Conservation (phyloP, 2,113 vertebrate genomes). For the Hepsetus odoe region DNA sequence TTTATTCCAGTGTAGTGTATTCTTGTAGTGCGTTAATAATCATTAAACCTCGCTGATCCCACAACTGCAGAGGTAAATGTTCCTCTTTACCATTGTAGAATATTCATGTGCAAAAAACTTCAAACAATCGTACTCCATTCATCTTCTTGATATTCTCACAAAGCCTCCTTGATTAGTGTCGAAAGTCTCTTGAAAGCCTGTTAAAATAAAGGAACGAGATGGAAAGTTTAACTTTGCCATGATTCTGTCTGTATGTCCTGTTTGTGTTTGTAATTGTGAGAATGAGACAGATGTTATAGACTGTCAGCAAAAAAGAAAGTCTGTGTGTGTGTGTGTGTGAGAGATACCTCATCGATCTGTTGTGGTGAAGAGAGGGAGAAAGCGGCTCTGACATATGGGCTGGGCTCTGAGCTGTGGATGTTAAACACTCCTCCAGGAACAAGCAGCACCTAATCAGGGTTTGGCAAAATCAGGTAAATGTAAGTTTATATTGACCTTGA, state of each 20-base stretch:
- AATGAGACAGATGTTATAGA: not conserved
- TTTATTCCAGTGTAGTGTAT: no score
- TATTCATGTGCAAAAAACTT: not conserved
- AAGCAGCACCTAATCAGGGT: conserved; percentile 81
- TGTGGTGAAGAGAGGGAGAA: conserved; percentile 86
- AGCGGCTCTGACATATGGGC: conserved; percentile 84
- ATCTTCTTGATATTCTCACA: conserved; percentile 59
- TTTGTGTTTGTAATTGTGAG: not conserved
- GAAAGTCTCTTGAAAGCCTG: conserved; percentile 90
- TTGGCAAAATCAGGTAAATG: no score
- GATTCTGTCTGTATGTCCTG: not conserved
- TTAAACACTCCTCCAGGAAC: conserved; percentile 87
- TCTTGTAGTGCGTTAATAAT: not conserved
- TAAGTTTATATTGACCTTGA: no score
- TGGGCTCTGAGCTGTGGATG: conserved; percentile 76
- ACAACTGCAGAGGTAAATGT: not conserved
- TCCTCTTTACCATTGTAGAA: no score
- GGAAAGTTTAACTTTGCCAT: not conserved
- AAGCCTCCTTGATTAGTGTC: conserved; percentile 82
- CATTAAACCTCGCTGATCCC: not conserved
- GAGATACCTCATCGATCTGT: conserved; percentile 85
- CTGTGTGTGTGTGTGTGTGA: not conserved
- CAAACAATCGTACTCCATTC: no score
- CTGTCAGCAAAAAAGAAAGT: not conserved
- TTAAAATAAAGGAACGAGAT: conserved; percentile 22